Evolutionary conservation across 2,113 vertebrate species (phyloP), one percentile per base, ranked within the genome.

Genomic region (Poicephalus meyeri): DNA sequence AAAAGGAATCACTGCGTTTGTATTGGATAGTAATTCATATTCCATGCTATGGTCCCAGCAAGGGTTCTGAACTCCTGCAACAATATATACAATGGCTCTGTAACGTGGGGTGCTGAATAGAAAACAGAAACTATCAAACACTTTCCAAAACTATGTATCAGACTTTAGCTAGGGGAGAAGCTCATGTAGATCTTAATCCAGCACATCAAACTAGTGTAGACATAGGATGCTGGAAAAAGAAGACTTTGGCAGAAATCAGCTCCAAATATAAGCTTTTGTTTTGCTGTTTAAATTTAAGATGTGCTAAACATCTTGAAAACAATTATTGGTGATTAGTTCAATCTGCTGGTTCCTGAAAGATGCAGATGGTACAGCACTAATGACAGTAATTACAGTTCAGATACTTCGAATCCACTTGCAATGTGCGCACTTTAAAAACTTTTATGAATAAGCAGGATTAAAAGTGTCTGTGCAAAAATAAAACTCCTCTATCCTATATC

Each of bases 301-400:
- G 91, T 80, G 53, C 50, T 92, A 94, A 89, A 95, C 81, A 96
- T 96, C 90, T 97, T 96, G 61, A 93, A 98, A 97, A 97, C 81
- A 96, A 96, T 97, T 96, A 88, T 97, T 94, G 94, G 76, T 97
- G 97, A 97, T 96, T 97, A 97, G 91, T 87, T 97, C 77, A 96
- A 97, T 96, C 96, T 91, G 93, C 68, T 89, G 69, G 69, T 87
- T 95, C 84, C 92, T 94, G 77, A 92, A 97, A 98, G 91, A 73
- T 87, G 93, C 91, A 97, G 92, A 97, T 96, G 93, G 80, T 82
- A 86, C 66, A 96, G 80, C 60, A 87, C 94, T 96, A 93, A 95
- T 91, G 61, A 89, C 70, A 79, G 84, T 95, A 96, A 97, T 97
- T 97, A 96, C 61, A 97, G 55, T 93, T 97, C 85, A 93, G 74